Conservation (phyloP, 2,113 vertebrate genomes). For the Ailuropoda melanoleuca region DNA sequence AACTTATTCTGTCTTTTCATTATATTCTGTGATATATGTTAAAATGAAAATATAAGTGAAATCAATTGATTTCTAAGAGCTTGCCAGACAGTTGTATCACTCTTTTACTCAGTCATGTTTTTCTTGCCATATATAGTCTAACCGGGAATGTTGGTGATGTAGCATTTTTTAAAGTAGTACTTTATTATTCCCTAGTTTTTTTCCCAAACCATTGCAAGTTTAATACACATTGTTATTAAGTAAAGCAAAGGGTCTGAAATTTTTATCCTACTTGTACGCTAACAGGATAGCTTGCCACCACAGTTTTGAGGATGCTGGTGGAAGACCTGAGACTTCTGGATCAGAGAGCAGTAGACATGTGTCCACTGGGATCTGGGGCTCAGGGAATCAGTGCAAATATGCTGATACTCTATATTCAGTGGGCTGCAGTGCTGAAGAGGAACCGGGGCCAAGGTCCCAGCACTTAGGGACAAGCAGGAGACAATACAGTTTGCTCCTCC, state of each 20-base stretch:
- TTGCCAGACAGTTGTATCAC: neutral
- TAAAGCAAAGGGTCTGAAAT: neutral
- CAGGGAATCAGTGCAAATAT: neutral
- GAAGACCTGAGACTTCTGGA: neutral
- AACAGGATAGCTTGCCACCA: neutral
- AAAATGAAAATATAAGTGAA: neutral
- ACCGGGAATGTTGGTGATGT: neutral
- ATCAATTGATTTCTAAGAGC: neutral
- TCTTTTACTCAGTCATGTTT: neutral
- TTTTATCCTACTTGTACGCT: neutral
- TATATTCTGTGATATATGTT: neutral
- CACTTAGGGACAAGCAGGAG: neutral
- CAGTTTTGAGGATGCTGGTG: neutral
- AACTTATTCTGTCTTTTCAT: neutral
- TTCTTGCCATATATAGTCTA: neutral
- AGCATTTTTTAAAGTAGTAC: neutral
- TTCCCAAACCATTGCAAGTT: neutral
- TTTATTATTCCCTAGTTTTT: neutral
- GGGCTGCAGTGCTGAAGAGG: neutral
- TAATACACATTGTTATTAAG: neutral
- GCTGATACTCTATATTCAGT: too few relatives aligned
- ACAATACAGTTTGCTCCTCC: neutral
- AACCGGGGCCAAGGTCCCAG: neutral
- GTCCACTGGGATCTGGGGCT: neutral
- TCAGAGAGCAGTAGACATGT: neutral